A percentile compares a stretch with the other conserved stretches of the same genome.
These are phyloP conservation scores for Alentia gelatinosa DNA, from an alignment of 2,888 invertebrate genomes.

Conservation along the genomic window DNA sequence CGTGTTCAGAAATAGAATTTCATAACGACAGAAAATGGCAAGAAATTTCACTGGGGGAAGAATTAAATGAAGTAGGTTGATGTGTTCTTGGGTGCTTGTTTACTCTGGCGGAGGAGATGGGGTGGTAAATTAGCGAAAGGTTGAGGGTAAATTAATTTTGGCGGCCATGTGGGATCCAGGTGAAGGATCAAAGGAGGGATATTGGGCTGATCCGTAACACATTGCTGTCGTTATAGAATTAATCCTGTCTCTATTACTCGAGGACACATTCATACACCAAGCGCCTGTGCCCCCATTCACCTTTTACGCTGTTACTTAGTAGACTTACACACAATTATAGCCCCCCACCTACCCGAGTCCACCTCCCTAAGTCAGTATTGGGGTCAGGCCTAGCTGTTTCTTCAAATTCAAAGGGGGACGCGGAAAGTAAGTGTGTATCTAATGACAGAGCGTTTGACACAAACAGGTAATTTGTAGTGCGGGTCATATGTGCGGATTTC, in stretches of 20 bases:
- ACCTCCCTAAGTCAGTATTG: background rate
- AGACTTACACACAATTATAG: background rate
- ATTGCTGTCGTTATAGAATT: conserved; percentile 14
- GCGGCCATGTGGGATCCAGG: background rate
- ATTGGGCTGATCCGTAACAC: background rate
- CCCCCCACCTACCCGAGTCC: background rate
- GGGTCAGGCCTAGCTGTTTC: background rate
- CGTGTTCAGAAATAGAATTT: background rate
- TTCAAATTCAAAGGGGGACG: background rate
- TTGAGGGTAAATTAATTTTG: background rate
- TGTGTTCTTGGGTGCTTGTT: background rate
- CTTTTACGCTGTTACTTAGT: background rate
- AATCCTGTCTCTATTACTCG: conserved; percentile 38
- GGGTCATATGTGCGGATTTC: background rate
- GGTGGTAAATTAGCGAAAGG: background rate
- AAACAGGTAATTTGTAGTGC: background rate
- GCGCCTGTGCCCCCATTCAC: background rate
- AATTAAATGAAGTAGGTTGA: no score
- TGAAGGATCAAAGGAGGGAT: conserved; percentile 21
- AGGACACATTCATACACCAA: background rate
- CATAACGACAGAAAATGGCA: background rate
- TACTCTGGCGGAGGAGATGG: no score
- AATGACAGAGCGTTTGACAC: background rate
- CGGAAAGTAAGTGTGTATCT: background rate
- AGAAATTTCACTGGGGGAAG: background rate